Evolutionary conservation across 2,113 vertebrate genomes (phyloP).

Genomic region (Corythornis madagascariensis): DNA sequence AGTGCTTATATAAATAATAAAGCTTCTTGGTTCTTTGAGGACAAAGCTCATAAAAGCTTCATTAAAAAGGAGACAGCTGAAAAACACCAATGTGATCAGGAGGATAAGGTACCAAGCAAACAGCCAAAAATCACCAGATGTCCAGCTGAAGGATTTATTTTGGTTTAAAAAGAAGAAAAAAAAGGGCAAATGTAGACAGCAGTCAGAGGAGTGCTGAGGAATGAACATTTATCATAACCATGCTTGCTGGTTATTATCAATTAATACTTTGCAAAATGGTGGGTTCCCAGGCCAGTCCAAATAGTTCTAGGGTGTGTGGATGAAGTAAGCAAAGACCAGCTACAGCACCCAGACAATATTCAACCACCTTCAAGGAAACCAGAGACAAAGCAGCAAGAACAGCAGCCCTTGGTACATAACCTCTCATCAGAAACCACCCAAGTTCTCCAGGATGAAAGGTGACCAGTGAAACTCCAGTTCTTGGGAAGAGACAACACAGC

Average conservation of each 20-base stretch:
- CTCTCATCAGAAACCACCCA: not conserved
- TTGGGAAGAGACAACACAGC: not conserved
- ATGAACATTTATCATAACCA: not conserved
- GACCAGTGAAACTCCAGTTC: not conserved
- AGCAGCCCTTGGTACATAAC: not conserved
- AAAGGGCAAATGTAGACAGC: not conserved
- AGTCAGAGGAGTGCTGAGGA: not conserved
- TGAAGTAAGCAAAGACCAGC: not conserved
- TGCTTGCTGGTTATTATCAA: not conserved
- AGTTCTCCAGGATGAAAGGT: not conserved
- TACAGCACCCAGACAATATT: not conserved
- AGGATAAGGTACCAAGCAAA: not conserved
- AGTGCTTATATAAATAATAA: not conserved
- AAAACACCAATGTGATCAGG: not conserved
- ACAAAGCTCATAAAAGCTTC: not conserved
- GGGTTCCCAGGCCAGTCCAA: not conserved
- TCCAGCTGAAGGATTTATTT: not conserved
- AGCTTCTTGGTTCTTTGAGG: not conserved
- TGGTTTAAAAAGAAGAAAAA: not conserved
- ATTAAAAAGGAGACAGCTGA: not conserved
- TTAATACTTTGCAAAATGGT: not conserved
- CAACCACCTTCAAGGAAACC: not conserved
- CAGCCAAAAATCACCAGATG: not conserved
- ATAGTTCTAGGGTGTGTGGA: not conserved
- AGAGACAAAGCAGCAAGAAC: not conserved